Percentiles rank a stretch among this genome's conserved stretches.
Evolutionary conservation across 1,140 invertebrate species (phyloP).

Genomic region (Aphidius ervi): DNA sequence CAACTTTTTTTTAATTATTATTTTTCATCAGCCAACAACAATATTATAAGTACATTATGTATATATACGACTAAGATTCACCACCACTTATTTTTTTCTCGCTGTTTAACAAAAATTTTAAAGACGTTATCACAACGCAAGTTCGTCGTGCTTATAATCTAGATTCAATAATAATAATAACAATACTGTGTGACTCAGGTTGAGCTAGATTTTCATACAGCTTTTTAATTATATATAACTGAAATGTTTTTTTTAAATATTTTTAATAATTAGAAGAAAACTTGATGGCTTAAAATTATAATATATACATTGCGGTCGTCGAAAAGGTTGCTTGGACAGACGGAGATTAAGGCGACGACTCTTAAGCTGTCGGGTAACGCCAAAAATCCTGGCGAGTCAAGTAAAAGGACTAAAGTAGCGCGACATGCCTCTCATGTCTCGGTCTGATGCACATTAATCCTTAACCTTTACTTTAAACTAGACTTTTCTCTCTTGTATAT

Average conservation of each 20-base stretch:
- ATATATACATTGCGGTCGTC: background rate
- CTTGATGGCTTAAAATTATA: no score
- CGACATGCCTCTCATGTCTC: slow-evolving; percentile 25
- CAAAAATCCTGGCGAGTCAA: slow-evolving; percentile 29
- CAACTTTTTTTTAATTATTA: no score
- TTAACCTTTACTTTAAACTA: slow-evolving; percentile 23
- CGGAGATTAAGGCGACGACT: slow-evolving; percentile 35
- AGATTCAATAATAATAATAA: no score
- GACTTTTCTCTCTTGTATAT: slow-evolving; percentile 14
- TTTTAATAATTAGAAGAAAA: no score
- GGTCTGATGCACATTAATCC: slow-evolving; percentile 37
- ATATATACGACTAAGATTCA: no score
- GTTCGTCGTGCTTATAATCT: no score
- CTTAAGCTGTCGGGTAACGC: slow-evolving; percentile 23
- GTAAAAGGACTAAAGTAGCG: slow-evolving; percentile 29
- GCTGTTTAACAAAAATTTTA: slow-evolving; percentile 14
- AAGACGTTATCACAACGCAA: slow-evolving; percentile 14
- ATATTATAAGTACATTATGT: no score
- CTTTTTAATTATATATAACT: no score
- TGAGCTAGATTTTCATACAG: no score
- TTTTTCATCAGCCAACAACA: no score
- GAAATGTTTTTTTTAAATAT: no score
- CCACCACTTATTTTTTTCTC: background rate
- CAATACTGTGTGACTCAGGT: no score
- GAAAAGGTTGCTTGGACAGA: slow-evolving; percentile 32